Conservation (phyloP, 2,797 vertebrate genomes). For the Buceros bicornis region DNA sequence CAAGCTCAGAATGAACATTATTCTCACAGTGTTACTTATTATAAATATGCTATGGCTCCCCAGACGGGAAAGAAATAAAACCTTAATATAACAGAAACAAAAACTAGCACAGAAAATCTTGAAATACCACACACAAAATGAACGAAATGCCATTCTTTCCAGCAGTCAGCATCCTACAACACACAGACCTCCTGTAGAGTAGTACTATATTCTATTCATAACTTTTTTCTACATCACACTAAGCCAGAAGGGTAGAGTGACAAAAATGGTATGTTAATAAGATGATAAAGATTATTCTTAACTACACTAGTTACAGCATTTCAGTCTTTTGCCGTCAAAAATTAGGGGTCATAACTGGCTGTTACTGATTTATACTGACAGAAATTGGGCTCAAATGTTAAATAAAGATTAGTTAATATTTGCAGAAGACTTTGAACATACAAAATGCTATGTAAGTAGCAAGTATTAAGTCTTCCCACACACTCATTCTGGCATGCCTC, state of each 20-base stretch:
- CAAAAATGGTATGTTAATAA: background rate
- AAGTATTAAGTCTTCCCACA: slow-evolving; percentile 73
- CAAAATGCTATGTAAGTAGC: slow-evolving; percentile 59
- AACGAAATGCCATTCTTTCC: background rate
- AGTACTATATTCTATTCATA: background rate
- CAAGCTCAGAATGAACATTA: slow-evolving; percentile 18
- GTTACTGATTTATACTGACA: slow-evolving; percentile 40
- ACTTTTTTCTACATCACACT: background rate
- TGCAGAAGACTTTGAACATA: slow-evolving; percentile 45
- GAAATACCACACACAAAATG: background rate
- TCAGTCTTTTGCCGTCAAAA: background rate
- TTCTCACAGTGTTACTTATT: slow-evolving; percentile 23
- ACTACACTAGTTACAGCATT: background rate
- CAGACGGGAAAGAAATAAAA: slow-evolving; percentile 18
- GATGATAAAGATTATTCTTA: slow-evolving; percentile 24
- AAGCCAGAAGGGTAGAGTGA: background rate
- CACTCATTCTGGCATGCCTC: slow-evolving; percentile 55
- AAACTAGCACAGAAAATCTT: background rate
- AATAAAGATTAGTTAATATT: slow-evolving; percentile 56
- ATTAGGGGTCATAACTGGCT: background rate
- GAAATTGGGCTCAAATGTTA: slow-evolving; percentile 38
- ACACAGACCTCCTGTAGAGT: background rate
- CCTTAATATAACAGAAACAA: slow-evolving; percentile 6
- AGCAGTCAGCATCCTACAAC: background rate
- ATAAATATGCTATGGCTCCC: background rate